Percentiles rank a stretch among this genome's conserved stretches.
Evolutionary conservation across 2,113 vertebrate species (phyloP).

Genomic region (Oreamnos americanus): DNA sequence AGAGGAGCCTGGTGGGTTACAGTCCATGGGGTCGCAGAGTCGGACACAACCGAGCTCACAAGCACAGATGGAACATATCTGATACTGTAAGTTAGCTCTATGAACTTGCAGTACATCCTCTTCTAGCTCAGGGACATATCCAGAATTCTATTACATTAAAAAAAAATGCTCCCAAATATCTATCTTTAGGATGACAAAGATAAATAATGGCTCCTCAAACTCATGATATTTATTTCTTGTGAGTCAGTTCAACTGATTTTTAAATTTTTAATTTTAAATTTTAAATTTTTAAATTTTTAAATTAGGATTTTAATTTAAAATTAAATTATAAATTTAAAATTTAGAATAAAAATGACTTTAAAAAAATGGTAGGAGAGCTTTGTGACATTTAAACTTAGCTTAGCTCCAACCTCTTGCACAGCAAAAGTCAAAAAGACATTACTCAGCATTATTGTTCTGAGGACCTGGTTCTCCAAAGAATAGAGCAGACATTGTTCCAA

Average conservation of each 20-base stretch:
- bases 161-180: neutral
- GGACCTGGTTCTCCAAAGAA: neutral
- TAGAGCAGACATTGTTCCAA: neutral
- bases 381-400: neutral
- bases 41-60: neutral
- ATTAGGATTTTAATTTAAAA: conserved; percentile 4
- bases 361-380: neutral
- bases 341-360: neutral
- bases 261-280: conserved; percentile 27
- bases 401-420: neutral
- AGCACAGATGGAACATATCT: neutral
- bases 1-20: neutral
- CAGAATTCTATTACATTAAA: neutral
- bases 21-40: neutral
- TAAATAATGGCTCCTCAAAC: neutral
- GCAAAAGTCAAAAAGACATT: neutral
- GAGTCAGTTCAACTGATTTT: neutral
- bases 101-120: neutral
- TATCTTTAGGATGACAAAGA: neutral
- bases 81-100: neutral
- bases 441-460: neutral
- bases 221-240: neutral
- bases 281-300: conserved; percentile 4
- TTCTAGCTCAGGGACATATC: neutral
- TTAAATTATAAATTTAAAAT: conserved; percentile 5